phyloP scores from a whole-genome alignment of 2,113 vertebrate genomes.

The Castor canadensis region DNA sequence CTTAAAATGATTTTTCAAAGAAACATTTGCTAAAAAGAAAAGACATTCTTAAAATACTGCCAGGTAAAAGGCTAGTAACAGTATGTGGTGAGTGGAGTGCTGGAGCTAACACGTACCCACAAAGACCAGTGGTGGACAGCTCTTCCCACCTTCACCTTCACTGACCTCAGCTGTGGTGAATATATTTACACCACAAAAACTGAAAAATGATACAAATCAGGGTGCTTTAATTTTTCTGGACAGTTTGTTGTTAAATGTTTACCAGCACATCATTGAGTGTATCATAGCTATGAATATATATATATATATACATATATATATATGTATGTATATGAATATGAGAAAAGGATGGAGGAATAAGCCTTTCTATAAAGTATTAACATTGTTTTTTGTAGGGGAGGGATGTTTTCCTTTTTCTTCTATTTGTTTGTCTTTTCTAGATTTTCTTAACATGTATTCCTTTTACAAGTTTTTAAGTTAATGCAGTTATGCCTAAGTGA shows the following conservation, averaged over 20 bases:
- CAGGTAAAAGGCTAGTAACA: neutral
- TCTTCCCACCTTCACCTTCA: neutral
- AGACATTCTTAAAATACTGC: neutral
- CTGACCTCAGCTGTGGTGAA: neutral
- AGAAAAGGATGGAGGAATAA: neutral
- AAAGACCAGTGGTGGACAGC: neutral
- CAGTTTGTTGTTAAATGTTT: no score
- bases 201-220: neutral
- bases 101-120: neutral
- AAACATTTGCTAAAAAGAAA: neutral
- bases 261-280: no score
- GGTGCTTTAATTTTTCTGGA: neutral
- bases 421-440: neutral
- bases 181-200: no score
- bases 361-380: neutral
- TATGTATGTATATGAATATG: neutral
- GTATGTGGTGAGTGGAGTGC: rapidly evolving
- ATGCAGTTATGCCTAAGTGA: slow-evolving; percentile 30
- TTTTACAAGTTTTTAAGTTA: neutral
- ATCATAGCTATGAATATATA: neutral
- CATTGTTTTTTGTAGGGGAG: neutral
- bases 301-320: neutral
- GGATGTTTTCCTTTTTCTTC: neutral
- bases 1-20: neutral
- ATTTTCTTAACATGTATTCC: neutral